A percentile compares a stretch with the other conserved stretches of the same genome.
Conservation (phyloP, 2,797 vertebrate species). For the Crypturellus tataupa region DNA sequence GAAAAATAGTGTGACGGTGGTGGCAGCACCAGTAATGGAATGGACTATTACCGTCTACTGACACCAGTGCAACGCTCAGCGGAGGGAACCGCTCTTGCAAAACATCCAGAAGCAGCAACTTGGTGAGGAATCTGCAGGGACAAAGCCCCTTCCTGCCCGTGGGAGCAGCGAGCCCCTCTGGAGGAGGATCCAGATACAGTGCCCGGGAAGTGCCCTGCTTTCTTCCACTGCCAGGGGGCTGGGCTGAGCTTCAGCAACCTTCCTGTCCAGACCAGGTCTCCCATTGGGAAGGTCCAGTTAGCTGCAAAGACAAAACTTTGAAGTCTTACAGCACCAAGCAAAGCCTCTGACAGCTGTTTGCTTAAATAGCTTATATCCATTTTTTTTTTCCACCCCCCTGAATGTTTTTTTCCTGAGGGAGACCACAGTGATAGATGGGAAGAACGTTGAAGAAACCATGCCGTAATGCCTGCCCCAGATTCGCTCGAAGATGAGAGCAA, state of each 20-base stretch:
- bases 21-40: background rate
- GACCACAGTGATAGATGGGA: background rate
- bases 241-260: background rate
- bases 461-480: fast-evolving
- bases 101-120: background rate
- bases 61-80: background rate
- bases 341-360: background rate
- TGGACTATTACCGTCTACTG: background rate
- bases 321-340: fast-evolving
- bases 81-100: background rate
- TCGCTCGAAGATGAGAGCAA: background rate
- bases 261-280: background rate
- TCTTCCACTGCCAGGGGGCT: no score
- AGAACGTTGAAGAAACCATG: background rate
- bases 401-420: background rate
- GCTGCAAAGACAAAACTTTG: background rate
- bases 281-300: background rate
- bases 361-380: background rate
- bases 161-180: fast-evolving
- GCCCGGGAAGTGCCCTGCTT: fast-evolving
- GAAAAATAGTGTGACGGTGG: background rate
- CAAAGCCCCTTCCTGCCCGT: background rate
- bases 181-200: background rate
- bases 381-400: no score
- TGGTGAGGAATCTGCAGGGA: background rate